These are phyloP conservation scores for Chelonus formosanus DNA, from an alignment of 2,888 invertebrate genomes.

Conservation along the genomic window DNA sequence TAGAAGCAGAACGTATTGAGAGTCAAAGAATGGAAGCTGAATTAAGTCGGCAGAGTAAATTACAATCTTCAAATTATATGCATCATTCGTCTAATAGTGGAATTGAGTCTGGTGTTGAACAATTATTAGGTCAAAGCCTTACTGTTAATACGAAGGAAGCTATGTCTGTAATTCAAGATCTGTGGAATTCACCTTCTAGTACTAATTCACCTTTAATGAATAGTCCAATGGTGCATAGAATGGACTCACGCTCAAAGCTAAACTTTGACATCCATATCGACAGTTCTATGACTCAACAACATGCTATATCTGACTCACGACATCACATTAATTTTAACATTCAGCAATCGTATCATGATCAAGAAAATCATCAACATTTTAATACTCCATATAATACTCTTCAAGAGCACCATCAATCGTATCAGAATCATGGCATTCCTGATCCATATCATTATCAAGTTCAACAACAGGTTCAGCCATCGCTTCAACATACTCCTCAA, in stretches of 20 bases:
- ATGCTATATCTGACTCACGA: slow-evolving; percentile 52
- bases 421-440: slow-evolving; percentile 50
- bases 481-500: slow-evolving; percentile 50
- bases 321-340: slow-evolving; percentile 50
- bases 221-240: slow-evolving; percentile 48
- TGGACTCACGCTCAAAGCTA: slow-evolving; percentile 51
- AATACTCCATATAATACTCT: slow-evolving; percentile 43
- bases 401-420: slow-evolving; percentile 54
- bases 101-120: slow-evolving; percentile 54
- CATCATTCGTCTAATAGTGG: slow-evolving; percentile 49
- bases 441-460: slow-evolving; percentile 57
- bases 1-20: slow-evolving; percentile 52
- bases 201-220: slow-evolving; percentile 36
- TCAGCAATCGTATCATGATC: slow-evolving; percentile 55
- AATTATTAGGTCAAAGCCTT: slow-evolving; percentile 70
- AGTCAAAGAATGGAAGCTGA: slow-evolving; percentile 55
- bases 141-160: slow-evolving; percentile 79
- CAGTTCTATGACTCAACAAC: slow-evolving; percentile 62
- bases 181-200: slow-evolving; percentile 66
- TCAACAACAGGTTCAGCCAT: slow-evolving; percentile 54
- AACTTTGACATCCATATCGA: slow-evolving; percentile 63
- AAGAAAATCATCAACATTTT: slow-evolving; percentile 60
- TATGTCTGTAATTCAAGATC: slow-evolving; percentile 71
- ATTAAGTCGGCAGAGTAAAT: slow-evolving; percentile 54
- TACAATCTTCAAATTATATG: slow-evolving; percentile 54